These are phyloP conservation scores for Brotula barbata DNA, from an alignment of 2,797 vertebrate species.

Conservation along the genomic window DNA sequence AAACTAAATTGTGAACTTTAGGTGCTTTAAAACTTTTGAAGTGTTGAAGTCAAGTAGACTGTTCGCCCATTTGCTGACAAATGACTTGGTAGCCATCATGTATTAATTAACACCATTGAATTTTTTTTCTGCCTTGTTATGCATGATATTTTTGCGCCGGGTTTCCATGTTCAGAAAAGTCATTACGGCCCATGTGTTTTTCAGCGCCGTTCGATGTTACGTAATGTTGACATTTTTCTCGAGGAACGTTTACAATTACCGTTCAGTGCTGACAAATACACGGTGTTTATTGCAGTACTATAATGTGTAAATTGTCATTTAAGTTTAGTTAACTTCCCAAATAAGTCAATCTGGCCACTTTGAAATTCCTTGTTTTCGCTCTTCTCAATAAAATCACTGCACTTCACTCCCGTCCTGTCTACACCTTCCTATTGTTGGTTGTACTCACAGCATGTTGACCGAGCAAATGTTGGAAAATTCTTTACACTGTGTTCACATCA, in stretches of 20 bases:
- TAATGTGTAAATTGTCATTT: too few relatives aligned
- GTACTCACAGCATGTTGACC: neutral
- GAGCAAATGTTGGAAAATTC: neutral
- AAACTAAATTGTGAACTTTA: neutral
- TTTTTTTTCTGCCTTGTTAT: too few relatives aligned
- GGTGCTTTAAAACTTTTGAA: neutral
- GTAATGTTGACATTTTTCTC: slow-evolving; percentile 51
- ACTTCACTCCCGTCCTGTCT: slow-evolving; percentile 11
- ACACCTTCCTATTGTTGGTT: neutral
- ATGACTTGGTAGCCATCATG: slow-evolving; percentile 16
- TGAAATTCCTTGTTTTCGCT: neutral
- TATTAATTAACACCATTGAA: slow-evolving; percentile 1
- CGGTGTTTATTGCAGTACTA: too few relatives aligned
- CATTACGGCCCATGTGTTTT: slow-evolving; percentile 6
- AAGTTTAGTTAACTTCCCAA: too few relatives aligned
- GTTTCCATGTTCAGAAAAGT: neutral
- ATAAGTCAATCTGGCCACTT: too few relatives aligned
- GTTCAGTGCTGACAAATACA: too few relatives aligned
- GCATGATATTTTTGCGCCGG: neutral
- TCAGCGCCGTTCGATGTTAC: slow-evolving; percentile 33
- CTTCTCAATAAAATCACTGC: slow-evolving; percentile 34
- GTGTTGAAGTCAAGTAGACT: neutral
- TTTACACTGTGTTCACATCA: too few relatives aligned
- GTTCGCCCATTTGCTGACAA: neutral
- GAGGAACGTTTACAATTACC: too few relatives aligned